Percentiles rank a stretch among this genome's conserved stretches.
Conservation (phyloP, 2,797 vertebrate genomes). For the Melanotaenia pygmaea region DNA sequence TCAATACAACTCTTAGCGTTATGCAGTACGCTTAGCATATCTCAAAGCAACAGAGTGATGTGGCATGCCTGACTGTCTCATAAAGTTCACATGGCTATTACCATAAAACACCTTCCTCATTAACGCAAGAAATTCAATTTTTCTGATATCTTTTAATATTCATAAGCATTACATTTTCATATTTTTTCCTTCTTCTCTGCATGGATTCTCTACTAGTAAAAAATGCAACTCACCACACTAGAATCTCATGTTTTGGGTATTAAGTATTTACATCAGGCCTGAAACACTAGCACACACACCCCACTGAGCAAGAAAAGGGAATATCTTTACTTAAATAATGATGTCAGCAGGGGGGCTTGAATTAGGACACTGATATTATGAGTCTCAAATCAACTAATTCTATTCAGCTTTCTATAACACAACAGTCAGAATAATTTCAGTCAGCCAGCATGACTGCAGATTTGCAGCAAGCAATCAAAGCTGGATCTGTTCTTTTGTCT, state of each 20-base stretch:
- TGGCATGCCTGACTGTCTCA: not conserved
- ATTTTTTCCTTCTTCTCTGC: not conserved
- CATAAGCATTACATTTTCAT: not conserved
- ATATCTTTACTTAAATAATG: conserved; percentile 15
- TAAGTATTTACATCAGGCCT: not conserved
- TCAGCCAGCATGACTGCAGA: conserved; percentile 50
- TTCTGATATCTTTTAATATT: too few relatives aligned
- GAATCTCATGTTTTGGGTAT: not conserved
- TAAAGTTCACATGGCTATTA: not conserved
- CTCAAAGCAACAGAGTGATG: not conserved
- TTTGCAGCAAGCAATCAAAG: conserved; percentile 68
- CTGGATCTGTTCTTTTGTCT: conserved; percentile 69
- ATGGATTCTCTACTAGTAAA: not conserved
- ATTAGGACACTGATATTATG: conserved; percentile 19
- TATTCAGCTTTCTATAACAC: conserved; percentile 34
- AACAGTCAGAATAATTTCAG: conserved; percentile 54
- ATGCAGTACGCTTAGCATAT: too few relatives aligned
- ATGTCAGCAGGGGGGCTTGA: not conserved
- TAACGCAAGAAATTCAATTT: not conserved
- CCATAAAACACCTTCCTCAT: not conserved
- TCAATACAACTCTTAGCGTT: not conserved
- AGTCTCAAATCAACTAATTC: conserved; percentile 33
- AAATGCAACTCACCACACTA: not conserved
- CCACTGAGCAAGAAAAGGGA: not conserved
- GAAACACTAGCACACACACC: conserved; percentile 8